Conservation (phyloP, 2,888 invertebrate species). For the Achlya flavicornis region DNA sequence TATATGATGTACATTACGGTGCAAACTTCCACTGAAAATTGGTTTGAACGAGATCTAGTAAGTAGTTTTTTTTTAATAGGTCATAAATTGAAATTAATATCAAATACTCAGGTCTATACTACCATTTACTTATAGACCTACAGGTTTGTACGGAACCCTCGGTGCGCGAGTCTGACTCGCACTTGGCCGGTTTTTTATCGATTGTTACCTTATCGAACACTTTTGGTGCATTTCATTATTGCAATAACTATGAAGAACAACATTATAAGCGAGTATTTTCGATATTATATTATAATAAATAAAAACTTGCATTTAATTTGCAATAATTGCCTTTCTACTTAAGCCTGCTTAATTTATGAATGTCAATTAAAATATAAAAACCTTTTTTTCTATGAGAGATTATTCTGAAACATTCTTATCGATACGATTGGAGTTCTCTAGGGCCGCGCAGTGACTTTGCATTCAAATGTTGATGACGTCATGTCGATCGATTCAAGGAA, state of each 20-base stretch:
- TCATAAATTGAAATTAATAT: no score
- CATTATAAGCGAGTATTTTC: no score
- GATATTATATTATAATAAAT: background rate
- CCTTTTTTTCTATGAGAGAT: constrained; percentile 8
- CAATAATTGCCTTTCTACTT: background rate
- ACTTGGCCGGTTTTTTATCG: no score
- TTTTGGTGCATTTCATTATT: background rate
- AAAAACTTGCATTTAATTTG: background rate
- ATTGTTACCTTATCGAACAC: constrained; percentile 48
- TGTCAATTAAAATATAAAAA: background rate
- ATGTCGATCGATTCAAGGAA: constrained; percentile 79
- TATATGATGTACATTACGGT: no score
- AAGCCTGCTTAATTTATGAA: background rate
- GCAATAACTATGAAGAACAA: background rate
- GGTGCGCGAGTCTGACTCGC: no score
- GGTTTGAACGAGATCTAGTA: no score
- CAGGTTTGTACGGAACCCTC: no score
- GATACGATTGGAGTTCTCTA: constrained; percentile 53
- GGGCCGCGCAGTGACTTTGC: constrained; percentile 71
- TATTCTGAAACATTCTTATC: constrained; percentile 39
- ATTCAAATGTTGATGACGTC: constrained; percentile 78
- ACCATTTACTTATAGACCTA: no score
- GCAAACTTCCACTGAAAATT: no score
- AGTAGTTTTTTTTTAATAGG: no score
- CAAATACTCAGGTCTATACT: no score